A percentile compares a stretch with the other conserved stretches of the same genome.
Evolutionary conservation across 2,888 invertebrate genomes (phyloP).

Genomic region (Rhynchonema sp.): DNA sequence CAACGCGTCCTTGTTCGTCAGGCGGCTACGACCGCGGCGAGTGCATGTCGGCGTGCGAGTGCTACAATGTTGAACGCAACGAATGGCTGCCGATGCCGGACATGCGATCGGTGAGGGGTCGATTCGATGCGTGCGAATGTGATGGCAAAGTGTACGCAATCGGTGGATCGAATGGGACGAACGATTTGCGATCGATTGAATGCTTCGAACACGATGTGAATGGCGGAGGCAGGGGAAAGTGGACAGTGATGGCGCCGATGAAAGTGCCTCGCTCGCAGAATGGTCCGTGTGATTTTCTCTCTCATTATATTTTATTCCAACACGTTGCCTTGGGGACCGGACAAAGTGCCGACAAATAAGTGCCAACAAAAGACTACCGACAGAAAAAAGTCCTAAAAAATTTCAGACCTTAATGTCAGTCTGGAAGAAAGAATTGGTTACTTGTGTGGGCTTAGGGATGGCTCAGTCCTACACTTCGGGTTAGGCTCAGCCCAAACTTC

Average conservation of each 20-base stretch:
- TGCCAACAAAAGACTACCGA: too few species aligned
- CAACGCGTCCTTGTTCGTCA: too few species aligned
- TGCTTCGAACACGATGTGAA: constrained; percentile 38
- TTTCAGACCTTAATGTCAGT: too few species aligned
- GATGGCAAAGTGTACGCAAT: constrained; percentile 41
- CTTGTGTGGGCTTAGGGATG: too few species aligned
- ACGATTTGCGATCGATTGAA: constrained; percentile 54
- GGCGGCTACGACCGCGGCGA: constrained; percentile 65
- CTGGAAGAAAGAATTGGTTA: too few species aligned
- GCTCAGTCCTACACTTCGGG: too few species aligned
- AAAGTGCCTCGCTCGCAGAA: constrained; percentile 48
- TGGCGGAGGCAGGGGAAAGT: constrained; percentile 28
- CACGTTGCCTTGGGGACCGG: too few species aligned
- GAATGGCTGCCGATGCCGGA: constrained; percentile 47
- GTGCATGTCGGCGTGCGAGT: constrained; percentile 52
- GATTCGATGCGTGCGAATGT: constrained; percentile 54
- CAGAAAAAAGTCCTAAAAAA: too few species aligned
- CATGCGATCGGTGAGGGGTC: constrained; percentile 54
- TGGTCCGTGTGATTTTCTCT: constrained; percentile 27
- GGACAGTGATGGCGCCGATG: constrained; percentile 39
- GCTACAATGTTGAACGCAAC: constrained; percentile 8
- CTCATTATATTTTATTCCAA: too few species aligned
- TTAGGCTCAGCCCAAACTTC: too few species aligned
- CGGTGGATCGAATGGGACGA: constrained; percentile 59
- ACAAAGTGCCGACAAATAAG: too few species aligned